A percentile compares a stretch with the other conserved stretches of the same genome.
Evolutionary conservation across 2,113 vertebrate species (phyloP).

Genomic region (Lamprologus sp.): DNA sequence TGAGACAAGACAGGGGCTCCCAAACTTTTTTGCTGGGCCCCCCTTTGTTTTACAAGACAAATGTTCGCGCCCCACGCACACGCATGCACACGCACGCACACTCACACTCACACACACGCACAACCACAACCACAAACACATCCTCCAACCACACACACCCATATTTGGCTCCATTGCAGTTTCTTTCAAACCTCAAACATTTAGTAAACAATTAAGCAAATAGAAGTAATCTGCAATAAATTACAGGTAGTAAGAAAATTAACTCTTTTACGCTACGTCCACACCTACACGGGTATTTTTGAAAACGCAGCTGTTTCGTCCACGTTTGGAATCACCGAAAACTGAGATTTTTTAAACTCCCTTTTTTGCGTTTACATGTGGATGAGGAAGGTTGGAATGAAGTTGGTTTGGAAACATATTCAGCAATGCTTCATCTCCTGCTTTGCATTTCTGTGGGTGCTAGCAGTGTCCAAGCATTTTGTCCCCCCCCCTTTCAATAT

Average conservation of each 20-base stretch:
- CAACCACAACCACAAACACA: not conserved
- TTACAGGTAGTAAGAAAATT: not conserved
- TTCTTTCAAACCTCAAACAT: not conserved
- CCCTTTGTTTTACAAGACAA: not conserved
- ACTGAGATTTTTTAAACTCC: no score
- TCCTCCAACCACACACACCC: not conserved
- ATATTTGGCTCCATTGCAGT: not conserved
- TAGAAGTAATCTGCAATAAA: not conserved
- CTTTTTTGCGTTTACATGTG: no score
- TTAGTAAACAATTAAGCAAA: not conserved
- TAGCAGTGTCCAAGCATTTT: no score
- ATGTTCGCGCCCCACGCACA: not conserved
- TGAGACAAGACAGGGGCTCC: not conserved
- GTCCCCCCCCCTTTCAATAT: no score
- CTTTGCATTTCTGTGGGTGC: no score
- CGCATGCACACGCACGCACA: no score
- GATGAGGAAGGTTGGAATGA: no score
- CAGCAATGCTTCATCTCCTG: no score
- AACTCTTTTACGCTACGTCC: not conserved
- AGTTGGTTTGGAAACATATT: no score
- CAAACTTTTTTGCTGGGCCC: not conserved
- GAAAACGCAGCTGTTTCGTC: not conserved
- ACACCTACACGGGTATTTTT: accelerated
- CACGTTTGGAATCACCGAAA: not conserved
- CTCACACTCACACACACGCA: accelerated